Base-by-base conservation (phyloP, 1,140 invertebrate genomes). In the Lysiphlebus fabarum region DNA sequence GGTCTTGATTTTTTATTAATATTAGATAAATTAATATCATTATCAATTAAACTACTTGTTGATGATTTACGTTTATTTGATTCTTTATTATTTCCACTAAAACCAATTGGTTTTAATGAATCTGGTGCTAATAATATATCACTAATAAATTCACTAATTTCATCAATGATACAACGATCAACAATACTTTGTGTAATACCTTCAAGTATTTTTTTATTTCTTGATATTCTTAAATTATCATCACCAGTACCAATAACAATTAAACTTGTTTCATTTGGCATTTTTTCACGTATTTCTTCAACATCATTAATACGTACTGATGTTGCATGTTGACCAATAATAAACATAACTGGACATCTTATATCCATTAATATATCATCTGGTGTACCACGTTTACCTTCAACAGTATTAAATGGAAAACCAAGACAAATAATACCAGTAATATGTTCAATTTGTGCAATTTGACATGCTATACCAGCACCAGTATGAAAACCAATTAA, bases 191-290 rank as follows among this genome's bases (percentile, higher is more conserved):
- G 92, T 0, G 91, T 94, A 12, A 94, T 84, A 40, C 86, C 85
- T 61, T 92, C 88, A 5, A 81, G 75, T 62, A 86, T 82, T 54
- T 88, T 86, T 68, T 91, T 90, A 4, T 82, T 79, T 43, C 87
- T 86, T 6, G 81, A 84, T 56, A 95, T 82, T 53, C 90, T 79
- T 3, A 95, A 77, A 51, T 86, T 78, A 72, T 91, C 89, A 76
- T 94, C 91, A 5, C 88, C 90, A 40, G 87, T 87, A 17, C 91
- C 91, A n/a, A 95, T 86, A 1, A 95, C 84, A 9, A 94, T 81
- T 10, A 95, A 73, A 56, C 87, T 86, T 1, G 89, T 89, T 68
- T 92, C 87, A 0, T 88, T 86, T 59, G 85, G 77, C 85, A 93
- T 88, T 51, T 83, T 83, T 67, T 89, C 84, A 7, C 91, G 75